Base-by-base conservation (phyloP, 2,888 invertebrate species). In the Papilio gigon region DNA sequence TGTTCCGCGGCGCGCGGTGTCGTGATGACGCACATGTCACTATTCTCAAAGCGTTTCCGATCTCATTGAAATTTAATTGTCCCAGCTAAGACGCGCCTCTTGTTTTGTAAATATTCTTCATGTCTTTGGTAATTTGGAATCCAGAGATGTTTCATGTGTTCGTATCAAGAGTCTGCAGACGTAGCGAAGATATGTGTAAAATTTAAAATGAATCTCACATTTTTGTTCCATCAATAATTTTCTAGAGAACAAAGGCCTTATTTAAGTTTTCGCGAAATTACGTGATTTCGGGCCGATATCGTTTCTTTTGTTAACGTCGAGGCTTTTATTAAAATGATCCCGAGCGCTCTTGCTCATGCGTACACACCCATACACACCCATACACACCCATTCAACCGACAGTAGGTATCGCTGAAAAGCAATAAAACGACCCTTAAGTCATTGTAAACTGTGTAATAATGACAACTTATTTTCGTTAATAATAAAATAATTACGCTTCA, bases 351-450 rank as follows among this genome's bases (percentile, higher is more conserved):
- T n/a, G 22, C 11, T 20, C 47, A 47, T 47, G 22, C 47, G 22
- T 22, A 47, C 47, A 47, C 0, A 20, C 20, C 4, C 2, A 42
- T 6, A 17, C n/a, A 42, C 17, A 42, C n/a, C n/a, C n/a, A n/a
- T n/a, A n/a, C n/a, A 17, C 20, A 22, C 20, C 11, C 47, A 47
- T 3, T 22, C 22, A 22, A 22, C 20, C 40, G 42, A 42, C 14
- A 42, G 4, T 40, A 14, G 37, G 0, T 3, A n/a, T 40, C 37
- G 14, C 14, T 12, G 12, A 44, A 20, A 44, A 8, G 44, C 20
- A 44, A 44, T 44, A 44, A 44, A 44, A 44, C 44, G 17, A 44
- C 44, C 44, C 8, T 17, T 44, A 44, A 44, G 17, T 44, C 20
- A 44, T 44, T 44, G 20, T 20, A 44, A 44, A 20, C 17, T 42